These are phyloP conservation scores for Arctia plantaginis DNA, from an alignment of 2,888 invertebrate genomes.

Conservation along the genomic window DNA sequence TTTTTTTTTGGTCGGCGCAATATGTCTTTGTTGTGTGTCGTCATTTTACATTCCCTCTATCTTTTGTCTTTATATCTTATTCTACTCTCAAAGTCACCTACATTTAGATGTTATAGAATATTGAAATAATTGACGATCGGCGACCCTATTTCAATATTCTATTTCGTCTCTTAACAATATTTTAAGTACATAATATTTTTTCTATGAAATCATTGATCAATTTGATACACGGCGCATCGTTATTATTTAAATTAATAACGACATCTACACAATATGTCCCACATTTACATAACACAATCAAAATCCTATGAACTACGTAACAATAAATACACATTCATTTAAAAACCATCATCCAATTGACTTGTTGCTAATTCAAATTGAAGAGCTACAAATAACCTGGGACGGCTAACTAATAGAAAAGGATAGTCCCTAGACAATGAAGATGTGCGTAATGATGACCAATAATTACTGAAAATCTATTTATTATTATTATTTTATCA, in stretches of 20 bases:
- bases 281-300: not conserved
- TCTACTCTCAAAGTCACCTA: not conserved
- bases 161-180: not conserved
- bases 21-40: not conserved
- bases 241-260: not conserved
- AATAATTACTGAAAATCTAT: not conserved
- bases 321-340: not conserved
- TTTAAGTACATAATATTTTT: not conserved
- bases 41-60: not conserved
- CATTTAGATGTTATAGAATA: not conserved
- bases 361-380: conserved; percentile 9
- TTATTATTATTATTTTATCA: not conserved
- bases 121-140: too few relatives aligned
- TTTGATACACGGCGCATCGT: not conserved
- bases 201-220: not conserved
- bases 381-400: not conserved
- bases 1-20: not conserved
- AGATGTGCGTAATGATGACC: not conserved
- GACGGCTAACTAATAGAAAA: not conserved
- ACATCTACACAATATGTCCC: not conserved
- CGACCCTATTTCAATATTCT: not conserved
- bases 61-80: not conserved
- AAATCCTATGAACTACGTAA: not conserved
- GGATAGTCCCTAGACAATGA: not conserved
- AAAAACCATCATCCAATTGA: not conserved